Conservation (phyloP, 2,113 vertebrate genomes). For the Meles meles region DNA sequence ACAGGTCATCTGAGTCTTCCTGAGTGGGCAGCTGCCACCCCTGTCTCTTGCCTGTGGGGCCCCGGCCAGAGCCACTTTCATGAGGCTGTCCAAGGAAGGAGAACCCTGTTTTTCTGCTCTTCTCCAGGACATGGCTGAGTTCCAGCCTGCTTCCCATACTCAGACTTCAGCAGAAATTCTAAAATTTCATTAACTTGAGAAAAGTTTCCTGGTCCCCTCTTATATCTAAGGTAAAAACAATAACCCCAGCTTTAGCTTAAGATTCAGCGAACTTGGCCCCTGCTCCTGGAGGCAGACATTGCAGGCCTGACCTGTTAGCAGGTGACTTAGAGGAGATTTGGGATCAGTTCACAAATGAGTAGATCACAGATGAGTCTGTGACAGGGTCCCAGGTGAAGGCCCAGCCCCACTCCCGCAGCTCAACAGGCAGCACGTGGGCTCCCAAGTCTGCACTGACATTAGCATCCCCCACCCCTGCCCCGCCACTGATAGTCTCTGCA, state of each 20-base stretch:
- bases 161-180: neutral
- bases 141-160: neutral
- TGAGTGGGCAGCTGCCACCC: neutral
- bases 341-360: neutral
- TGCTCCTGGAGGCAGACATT: rapidly evolving
- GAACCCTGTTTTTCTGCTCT: neutral
- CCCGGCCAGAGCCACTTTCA: neutral
- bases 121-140: neutral
- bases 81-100: neutral
- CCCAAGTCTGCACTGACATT: neutral
- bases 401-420: neutral
- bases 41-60: neutral
- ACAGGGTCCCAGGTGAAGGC: neutral
- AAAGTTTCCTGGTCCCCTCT: neutral
- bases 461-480: neutral
- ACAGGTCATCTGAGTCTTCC: neutral
- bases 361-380: neutral
- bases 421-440: rapidly evolving
- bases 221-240: neutral
- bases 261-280: rapidly evolving
- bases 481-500: neutral
- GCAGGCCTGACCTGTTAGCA: neutral
- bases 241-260: neutral
- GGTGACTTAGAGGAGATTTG: neutral
- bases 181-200: neutral